Evolutionary conservation across 2,888 invertebrate species (phyloP), one percentile per base, ranked within the genome.

Genomic region (Macrosiphum euphorbiae): DNA sequence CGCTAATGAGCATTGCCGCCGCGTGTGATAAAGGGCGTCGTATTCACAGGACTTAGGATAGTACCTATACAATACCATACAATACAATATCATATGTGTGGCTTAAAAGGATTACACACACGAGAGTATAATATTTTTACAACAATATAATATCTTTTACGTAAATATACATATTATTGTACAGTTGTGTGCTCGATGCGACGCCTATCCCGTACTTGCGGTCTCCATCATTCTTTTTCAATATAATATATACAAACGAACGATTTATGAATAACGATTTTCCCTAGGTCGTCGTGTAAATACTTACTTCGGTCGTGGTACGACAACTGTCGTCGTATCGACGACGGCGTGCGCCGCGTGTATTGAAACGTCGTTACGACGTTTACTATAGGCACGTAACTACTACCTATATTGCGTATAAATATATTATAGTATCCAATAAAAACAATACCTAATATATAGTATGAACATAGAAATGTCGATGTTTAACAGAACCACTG

Each of bases 1-100:
- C 88, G 88, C 92, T 92, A 92, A 92, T 92, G 92, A 92, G 92
- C 67, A 55, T 55, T 24, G 84, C 41, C 58, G 35, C 92, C 85
- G 41, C 13, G 91, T 78, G 91, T 78, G 90, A 90, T 90, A 90
- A 67, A 35, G 52, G 90, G 16, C 35, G 87, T 87, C 28, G 41
- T 20, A 35, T 5, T 78, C n/a, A 78, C 67, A 67, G 67, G 16
- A 67, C 67, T 67, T 16, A 20, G 35, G 67, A 78, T 67, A 67
- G 13, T n/a, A 67, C 35, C 20, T 78, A 78, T 78, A 78, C 35
- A 78, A 78, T 35, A 67, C n/a, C n/a, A 67, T 67, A 78, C 20
- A 35, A 78, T 78, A 20, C n/a, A 67, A 67, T 78, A 78, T 78
- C 16, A 78, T 35, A 78, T 35, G n/a, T n/a, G 35, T 16, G 16